Evolutionary conservation across 2,797 vertebrate species (phyloP), one percentile per base, ranked within the genome.

Genomic region (Bovichtus diacanthus): DNA sequence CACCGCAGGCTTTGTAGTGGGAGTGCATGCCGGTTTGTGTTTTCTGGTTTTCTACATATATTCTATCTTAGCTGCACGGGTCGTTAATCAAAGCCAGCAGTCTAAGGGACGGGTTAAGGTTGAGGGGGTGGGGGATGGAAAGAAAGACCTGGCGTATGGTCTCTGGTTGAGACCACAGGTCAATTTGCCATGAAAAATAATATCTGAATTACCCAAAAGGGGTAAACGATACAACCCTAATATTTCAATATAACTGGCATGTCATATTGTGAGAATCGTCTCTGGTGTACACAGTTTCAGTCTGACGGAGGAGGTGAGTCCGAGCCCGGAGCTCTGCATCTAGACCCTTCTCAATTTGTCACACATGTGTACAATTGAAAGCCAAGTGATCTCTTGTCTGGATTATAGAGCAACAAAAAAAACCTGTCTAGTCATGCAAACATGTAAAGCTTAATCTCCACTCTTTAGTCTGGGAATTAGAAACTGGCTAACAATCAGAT

Each of bases 401-500:
- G 74, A 79, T 86, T 83, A 73, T 54, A 68, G 60, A 43, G 38
- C 59, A 61, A 54, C 74, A 76, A 41, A n/a, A n/a, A n/a, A 75
- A 91, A 89, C 79, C 83, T 70, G 77, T 82, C 82, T 76, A 72
- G 86, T 88, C 81, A 89, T 85, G 76, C 49, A 72, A 87, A 86
- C 78, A 77, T 65, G 36, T 73, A 80, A 77, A 2, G 70, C 39
- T 43, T 89, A 90, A 89, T 89, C 82, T 77, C 56, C 46, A 46
- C 55, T 66, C 66, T 81, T 69, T 54, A 75, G 72, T 87, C 83
- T 70, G 86, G 62, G 86, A 83, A 87, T 89, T 89, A 85, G 59
- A 81, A 82, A 59, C 58, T 55, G 63, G 47, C 61, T 60, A 69
- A 87, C 84, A 81, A 85, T 88, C 90, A 77, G 87, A 90, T 92